phyloP scores from a whole-genome alignment of 2,888 invertebrate genomes.

The Hydrotaea cyrtoneurina region DNA sequence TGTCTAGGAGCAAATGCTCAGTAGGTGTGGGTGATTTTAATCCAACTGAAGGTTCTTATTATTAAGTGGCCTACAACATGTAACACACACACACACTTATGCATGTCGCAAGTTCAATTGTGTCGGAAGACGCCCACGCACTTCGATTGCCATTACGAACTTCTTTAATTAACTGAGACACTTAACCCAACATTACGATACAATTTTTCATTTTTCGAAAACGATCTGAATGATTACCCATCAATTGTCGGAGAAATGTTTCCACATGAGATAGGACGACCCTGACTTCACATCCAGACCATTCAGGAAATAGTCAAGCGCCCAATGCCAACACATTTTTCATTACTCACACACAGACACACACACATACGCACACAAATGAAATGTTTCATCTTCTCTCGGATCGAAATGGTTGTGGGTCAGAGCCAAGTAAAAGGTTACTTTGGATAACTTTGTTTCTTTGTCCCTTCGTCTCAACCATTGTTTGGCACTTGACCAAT shows the following conservation, averaged over 20 bases:
- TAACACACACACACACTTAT: background rate
- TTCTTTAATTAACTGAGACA: constrained; percentile 13
- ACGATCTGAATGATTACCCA: constrained; percentile 8
- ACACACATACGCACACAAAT: background rate
- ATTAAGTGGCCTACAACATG: background rate
- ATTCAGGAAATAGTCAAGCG: constrained; percentile 23
- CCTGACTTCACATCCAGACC: background rate
- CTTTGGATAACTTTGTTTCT: constrained; percentile 1
- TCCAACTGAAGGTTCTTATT: background rate
- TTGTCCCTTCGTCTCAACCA: constrained; percentile 33
- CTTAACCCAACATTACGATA: constrained; percentile 13
- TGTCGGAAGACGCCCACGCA: background rate
- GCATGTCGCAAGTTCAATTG: too few species aligned
- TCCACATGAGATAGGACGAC: background rate
- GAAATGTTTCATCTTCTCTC: background rate
- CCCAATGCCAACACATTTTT: background rate
- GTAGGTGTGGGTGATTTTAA: too few species aligned
- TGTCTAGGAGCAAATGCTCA: too few species aligned
- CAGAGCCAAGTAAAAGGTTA: background rate
- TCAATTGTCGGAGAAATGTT: background rate
- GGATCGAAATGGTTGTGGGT: background rate
- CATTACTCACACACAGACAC: background rate
- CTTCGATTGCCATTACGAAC: constrained; percentile 10
- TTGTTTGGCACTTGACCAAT: constrained; percentile 63
- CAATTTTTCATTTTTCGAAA: constrained; percentile 32